A percentile compares a stretch with the other conserved stretches of the same genome.
Evolutionary conservation across 2,113 vertebrate genomes (phyloP).

Genomic region (Perca flavescens): DNA sequence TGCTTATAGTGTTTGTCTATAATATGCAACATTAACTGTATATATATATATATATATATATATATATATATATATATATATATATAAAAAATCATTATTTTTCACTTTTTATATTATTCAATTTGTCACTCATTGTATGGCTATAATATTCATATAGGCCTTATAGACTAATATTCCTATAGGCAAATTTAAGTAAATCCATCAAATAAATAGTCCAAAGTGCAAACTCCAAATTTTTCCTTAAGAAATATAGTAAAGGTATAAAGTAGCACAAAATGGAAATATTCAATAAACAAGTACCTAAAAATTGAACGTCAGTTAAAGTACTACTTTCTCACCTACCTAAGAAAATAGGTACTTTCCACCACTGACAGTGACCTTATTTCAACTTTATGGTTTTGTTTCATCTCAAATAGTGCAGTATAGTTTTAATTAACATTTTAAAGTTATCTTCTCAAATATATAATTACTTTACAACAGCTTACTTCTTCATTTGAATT

Average conservation of each 20-base stretch:
- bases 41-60: too few relatives aligned
- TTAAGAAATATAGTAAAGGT: neutral
- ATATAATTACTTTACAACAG: too few relatives aligned
- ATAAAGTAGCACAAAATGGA: neutral
- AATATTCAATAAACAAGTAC: neutral
- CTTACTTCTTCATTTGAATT: neutral
- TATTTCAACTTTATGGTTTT: slow-evolving; percentile 3
- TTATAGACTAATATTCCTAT: neutral
- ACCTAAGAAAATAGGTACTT: neutral
- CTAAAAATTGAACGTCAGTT: neutral
- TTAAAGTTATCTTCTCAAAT: neutral
- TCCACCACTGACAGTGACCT: neutral
- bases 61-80: too few relatives aligned
- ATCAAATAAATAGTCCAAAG: neutral
- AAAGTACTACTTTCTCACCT: too few relatives aligned
- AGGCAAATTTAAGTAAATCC: neutral
- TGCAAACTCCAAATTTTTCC: neutral
- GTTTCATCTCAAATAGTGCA: neutral
- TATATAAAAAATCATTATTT: neutral
- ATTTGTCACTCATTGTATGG: neutral
- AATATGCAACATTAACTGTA: neutral
- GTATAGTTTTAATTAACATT: neutral
- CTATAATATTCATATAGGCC: neutral
- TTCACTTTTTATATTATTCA: neutral
- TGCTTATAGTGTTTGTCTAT: neutral